Base-by-base conservation (phyloP, 1,140 invertebrate species). In the Drosophila yakuba region DNA sequence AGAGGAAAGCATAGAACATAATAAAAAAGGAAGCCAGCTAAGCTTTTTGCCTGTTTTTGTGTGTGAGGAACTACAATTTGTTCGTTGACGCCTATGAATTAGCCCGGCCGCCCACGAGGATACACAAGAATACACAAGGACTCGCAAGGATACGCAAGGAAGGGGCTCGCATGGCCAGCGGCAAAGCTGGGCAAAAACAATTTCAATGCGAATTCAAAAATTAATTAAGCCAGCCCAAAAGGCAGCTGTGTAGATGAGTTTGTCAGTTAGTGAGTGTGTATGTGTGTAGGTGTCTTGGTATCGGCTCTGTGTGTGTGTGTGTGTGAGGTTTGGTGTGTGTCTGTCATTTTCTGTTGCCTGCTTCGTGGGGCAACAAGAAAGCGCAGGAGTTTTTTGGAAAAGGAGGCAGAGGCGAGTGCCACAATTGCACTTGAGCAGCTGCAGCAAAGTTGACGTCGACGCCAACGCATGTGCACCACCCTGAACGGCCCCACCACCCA, bases 141-240 rank as follows among this genome's bases (percentile, higher is more conserved):
- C 51, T 39, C 38, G 47, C 35, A 62, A 17, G 56, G 47, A 66
- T 66, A 44, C 38, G 52, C 35, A 62, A 17, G 56, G 23, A 64
- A 44, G 39, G 35, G 39, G 8, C 25, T 28, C 15, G 47, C 52
- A 58, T 54, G 62, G 66, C 80, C 80, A 79, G 60, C 59, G 72
- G 63, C 77, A 41, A 76, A 52, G 44, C 50, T 56, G 62, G 54
- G 63, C 78, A 82, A 75, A 86, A 88, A 83, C 83, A 89, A 84
- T 88, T 89, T 88, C 75, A 83, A 72, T 88, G 84, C 66, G 73
- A 69, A 79, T 78, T 79, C 80, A 73, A 88, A 88, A 88, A 88
- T 88, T 88, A 88, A 88, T 88, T 88, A 88, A 88, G 68, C 76
- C 72, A 74, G 73, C 45, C 52, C 69, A 48, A 51, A 60, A 52